phyloP scores from a whole-genome alignment of 2,797 vertebrate genomes.

The Sebastes iracundus region DNA sequence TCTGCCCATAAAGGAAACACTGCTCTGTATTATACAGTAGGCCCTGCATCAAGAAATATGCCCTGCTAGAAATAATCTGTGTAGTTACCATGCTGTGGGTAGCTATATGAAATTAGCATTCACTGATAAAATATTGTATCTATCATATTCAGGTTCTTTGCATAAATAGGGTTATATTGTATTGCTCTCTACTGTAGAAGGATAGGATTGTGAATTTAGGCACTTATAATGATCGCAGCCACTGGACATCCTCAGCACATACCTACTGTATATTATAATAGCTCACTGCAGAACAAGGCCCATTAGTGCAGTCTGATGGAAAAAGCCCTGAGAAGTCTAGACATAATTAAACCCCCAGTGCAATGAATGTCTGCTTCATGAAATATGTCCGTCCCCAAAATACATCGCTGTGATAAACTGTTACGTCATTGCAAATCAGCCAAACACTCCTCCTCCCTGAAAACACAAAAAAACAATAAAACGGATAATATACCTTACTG shows the following conservation, averaged over 20 bases:
- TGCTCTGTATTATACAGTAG: not conserved
- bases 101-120: not conserved
- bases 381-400: not conserved
- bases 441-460: not conserved
- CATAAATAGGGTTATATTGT: not conserved
- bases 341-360: not conserved
- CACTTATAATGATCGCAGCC: not conserved
- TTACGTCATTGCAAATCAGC: not conserved
- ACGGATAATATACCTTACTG: not conserved
- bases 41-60: not conserved
- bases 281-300: not conserved
- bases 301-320: constrained; percentile 16
- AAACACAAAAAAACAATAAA: not conserved
- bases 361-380: not conserved
- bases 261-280: not conserved
- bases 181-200: not conserved
- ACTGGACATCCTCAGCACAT: not conserved
- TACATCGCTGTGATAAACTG: not conserved
- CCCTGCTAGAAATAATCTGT: not conserved
- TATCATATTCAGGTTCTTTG: not conserved
- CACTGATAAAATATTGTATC: not conserved
- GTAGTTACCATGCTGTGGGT: not conserved
- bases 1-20: not conserved
- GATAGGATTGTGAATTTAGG: not conserved
- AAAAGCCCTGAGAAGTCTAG: not conserved